Base-by-base conservation (phyloP, 2,797 vertebrate species). In the Poecilia wingei region DNA sequence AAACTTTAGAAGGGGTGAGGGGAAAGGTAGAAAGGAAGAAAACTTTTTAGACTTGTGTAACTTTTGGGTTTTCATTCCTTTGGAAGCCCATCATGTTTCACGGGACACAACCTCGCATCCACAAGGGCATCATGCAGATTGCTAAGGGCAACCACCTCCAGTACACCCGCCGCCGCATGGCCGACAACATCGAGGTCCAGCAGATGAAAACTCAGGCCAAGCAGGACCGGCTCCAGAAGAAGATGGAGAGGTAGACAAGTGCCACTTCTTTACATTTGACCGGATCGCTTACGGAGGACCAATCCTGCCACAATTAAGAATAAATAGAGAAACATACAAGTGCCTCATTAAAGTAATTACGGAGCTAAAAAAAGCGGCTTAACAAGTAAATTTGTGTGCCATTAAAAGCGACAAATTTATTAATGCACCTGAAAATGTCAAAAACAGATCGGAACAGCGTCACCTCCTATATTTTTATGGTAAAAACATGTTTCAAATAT, bases 121-220 rank as follows among this genome's bases (percentile, higher is more conserved):
- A 98, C 96, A 99, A 99, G 92, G 91, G 96, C 82, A 97, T 99
- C 93, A 94, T 99, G 87, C 96, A 96, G 89, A 95, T 99, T 6
- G 98, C 97, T 92, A 98, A 98, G 96, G 97, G 97, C 16, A 99
- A 99, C 95, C 98, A 99, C 0, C 97, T 98, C 10, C 95, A 98
- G 87, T 99, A 98, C 85, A 97, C 97, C 96, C 95, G 96, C 70
- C 97, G 98, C 83, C 95, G 98, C 84, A 98, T 98, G 91, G 89
- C 97, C 0, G 98, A 99, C 94, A 98, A 94, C 89, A 99, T 99
- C 36, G 98, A 99, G 91, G 97, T 99, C 33, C 98, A 99, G 91
- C 98, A 99, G 95, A 99, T 99, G 98, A 99, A 98, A 94, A 96
- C 97, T 51, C 98, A 99, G 93, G 97, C 98, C 81, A 95, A 95